Percentiles rank a stretch among this genome's conserved stretches.
These are phyloP conservation scores for Petrocephalus sullivani DNA, from an alignment of 2,797 vertebrate species.

Conservation along the genomic window DNA sequence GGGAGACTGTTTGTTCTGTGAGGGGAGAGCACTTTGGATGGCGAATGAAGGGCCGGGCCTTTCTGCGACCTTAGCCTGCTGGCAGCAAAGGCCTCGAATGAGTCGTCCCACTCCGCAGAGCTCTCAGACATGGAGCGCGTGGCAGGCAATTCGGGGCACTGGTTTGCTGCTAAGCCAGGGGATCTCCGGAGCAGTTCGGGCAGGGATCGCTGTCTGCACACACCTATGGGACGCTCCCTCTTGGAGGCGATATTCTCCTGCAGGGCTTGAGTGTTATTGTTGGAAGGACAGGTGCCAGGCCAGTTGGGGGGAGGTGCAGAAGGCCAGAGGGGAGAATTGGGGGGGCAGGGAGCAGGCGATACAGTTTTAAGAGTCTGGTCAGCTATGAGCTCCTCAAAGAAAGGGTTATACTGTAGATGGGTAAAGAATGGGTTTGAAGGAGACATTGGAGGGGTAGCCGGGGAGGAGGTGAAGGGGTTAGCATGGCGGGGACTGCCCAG, in stretches of 20 bases:
- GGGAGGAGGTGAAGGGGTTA: slow-evolving; percentile 60
- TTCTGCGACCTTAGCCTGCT: slow-evolving; percentile 71
- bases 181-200: slow-evolving; percentile 52
- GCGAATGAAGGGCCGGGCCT: slow-evolving; percentile 32
- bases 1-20: slow-evolving; percentile 25
- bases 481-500: slow-evolving; percentile 59
- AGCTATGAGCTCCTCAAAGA: slow-evolving; percentile 85
- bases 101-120: slow-evolving; percentile 73
- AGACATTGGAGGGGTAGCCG: slow-evolving; percentile 65
- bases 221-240: slow-evolving; percentile 59
- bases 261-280: slow-evolving; percentile 16
- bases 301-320: slow-evolving; percentile 51
- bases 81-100: slow-evolving; percentile 81
- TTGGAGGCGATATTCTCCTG: slow-evolving; percentile 45
- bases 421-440: slow-evolving; percentile 82
- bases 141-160: slow-evolving; percentile 31
- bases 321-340: slow-evolving; percentile 62
- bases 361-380: slow-evolving; percentile 79
- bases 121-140: slow-evolving; percentile 54
- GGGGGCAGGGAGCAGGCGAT: slow-evolving; percentile 70
- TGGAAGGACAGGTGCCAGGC: slow-evolving; percentile 30
- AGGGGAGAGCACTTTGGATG: slow-evolving; percentile 32
- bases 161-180: slow-evolving; percentile 14
- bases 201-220: slow-evolving; percentile 62
- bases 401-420: slow-evolving; percentile 81